Percentiles rank a stretch among this genome's conserved stretches.
Evolutionary conservation across 35 echinoderm and acorn worm genomes (phyloP).

Genomic region (Apostichopus californicus): DNA sequence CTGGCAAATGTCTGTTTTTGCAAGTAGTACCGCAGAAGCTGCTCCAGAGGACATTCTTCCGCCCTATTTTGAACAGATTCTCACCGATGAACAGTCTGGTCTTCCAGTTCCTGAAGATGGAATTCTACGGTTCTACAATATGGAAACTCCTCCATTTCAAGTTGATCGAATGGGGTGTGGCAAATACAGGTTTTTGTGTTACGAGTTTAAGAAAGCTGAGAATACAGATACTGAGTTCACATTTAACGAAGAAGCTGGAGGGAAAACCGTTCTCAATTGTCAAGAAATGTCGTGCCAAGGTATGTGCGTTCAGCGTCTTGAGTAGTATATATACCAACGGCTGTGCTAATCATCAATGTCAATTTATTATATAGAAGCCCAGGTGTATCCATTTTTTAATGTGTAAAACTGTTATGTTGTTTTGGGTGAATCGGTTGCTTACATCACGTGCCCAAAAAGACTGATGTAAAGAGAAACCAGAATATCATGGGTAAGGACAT

Average conservation of each 20-base stretch:
- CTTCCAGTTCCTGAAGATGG: slow-evolving; percentile 35
- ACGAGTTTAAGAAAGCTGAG: slow-evolving; percentile 25
- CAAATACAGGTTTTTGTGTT: slow-evolving; percentile 35
- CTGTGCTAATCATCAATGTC: too few relatives aligned
- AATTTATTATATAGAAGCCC: too few relatives aligned
- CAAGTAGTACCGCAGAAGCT: slow-evolving; percentile 26
- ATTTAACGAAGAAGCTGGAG: slow-evolving; percentile 26
- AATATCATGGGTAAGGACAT: too few relatives aligned
- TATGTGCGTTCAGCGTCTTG: not conserved
- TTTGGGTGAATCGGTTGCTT: too few relatives aligned
- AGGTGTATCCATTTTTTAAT: too few relatives aligned
- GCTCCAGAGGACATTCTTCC: slow-evolving; percentile 33
- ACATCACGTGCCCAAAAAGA: too few relatives aligned
- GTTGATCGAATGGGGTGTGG: slow-evolving; percentile 43
- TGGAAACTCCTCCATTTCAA: slow-evolving; percentile 43
- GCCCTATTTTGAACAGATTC: slow-evolving; percentile 29
- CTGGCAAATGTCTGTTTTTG: slow-evolving; percentile 54
- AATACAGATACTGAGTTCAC: not conserved
- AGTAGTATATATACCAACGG: too few relatives aligned
- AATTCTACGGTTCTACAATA: slow-evolving; percentile 36
- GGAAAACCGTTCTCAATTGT: slow-evolving; percentile 23
- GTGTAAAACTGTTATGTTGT: too few relatives aligned
- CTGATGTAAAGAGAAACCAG: too few relatives aligned
- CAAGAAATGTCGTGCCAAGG: slow-evolving; percentile 37
- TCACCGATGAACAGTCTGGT: slow-evolving; percentile 31